Evolutionary conservation across 2,888 invertebrate genomes (phyloP), one percentile per base, ranked within the genome.

Genomic region (Leucophenga maculata): DNA sequence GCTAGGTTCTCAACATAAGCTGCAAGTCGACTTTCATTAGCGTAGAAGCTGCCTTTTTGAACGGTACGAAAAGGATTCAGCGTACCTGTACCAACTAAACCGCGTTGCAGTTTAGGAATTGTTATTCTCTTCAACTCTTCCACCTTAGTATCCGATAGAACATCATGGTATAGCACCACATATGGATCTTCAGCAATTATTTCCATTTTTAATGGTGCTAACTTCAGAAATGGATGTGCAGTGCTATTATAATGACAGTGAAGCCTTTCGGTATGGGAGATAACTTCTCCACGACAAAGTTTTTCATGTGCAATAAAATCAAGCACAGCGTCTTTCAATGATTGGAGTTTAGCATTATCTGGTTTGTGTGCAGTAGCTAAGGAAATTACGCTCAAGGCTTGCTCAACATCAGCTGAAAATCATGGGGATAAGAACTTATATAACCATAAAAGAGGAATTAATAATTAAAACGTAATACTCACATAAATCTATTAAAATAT

Each of bases 201-300:
- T 44, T 73, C 74, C 14, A 67, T 59, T 50, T 74, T 74, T 0
- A 74, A 54, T 1, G 74, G 74, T 1, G 74, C 74, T 44, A 74
- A 59, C 16, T 62, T 64, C 9, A 71, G 59, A 31, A 73, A 73
- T 6, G 73, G 55, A 0, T 68, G 64, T 0, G 71, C 68, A 4
- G 67, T 67, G 14, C 32, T 50, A 1, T 73, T 73, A 44, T 73
- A 74, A 1, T 57, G 64, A 67, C 73, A 74, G n/a, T 46, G 32
- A 8, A 73, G 57, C 4, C 13, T 69, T 39, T 39, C 6, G 0
- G 8, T 8, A 13, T 22, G 32, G 4, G 6, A 8, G 0, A 6
- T 39, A 39, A 39, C 66, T 1, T 20, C 20, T 8, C 54, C 59
- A 14, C 67, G 73, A 22, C 73, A 74, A 2, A 73, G 68, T 1